Base-by-base conservation (phyloP, 2,797 vertebrate genomes). In the Ispidina picta region DNA sequence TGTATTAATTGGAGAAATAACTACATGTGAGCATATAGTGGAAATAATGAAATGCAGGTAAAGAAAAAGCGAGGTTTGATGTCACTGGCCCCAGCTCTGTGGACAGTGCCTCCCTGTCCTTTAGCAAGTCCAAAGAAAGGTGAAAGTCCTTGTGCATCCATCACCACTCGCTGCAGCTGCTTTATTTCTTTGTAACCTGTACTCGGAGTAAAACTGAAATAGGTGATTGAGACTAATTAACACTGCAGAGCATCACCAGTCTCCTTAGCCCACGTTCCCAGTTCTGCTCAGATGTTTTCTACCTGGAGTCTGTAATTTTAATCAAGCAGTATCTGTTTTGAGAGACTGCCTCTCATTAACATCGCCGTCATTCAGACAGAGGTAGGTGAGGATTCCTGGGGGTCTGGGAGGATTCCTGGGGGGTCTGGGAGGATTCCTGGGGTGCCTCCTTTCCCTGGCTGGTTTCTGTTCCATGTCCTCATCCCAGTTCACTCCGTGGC, bases 221-320 rank as follows among this genome's bases (percentile, higher is more conserved):
- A 48, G 29, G 72, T 58, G 55, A 73, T 77, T 91, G 78, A 65
- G 93, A 28, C 65, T 59, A 86, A 92, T 77, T 79, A 88, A 62
- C 2, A 2, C 25, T 12, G 6, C 69, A 72, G 63, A 6, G 65
- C 86, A 79, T 69, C 59, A 65, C 72, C 86, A 52, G 69, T 82
- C 95, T 86, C 92, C 85, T 66, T 48, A 90, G 93, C 86, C 93
- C 92, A 78, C 94, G 25, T 94, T 90, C 85, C 88, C 83, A 37
- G 90, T 93, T 95, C 93, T 94, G 74, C 95, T 96, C 90, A 87
- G 83, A 81, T 63, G 60, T 93, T 95, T 96, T 92, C 94, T 94
- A 70, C 51, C 83, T 82, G 82, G 86, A 96, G 72, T 93, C 94
- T 97, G 10, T 97, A 89, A 95, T 95, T 97, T 96, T 96, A 95